Percentiles rank a stretch among this genome's conserved stretches.
phyloP scores from a whole-genome alignment of 2,888 invertebrate genomes.

The Drosophila pseudotalamancana region DNA sequence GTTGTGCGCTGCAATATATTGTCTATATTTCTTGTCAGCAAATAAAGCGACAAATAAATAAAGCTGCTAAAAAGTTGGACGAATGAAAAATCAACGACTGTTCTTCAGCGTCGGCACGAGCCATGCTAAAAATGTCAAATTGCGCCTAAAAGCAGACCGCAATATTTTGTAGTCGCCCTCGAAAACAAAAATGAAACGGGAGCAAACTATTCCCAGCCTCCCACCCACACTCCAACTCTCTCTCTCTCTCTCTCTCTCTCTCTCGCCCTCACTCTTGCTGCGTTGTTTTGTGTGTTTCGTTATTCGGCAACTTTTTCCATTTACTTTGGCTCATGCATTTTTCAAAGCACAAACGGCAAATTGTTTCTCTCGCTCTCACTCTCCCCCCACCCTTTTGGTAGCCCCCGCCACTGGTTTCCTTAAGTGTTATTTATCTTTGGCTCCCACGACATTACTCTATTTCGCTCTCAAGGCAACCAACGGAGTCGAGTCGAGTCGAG shows the following conservation, averaged over 20 bases:
- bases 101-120: constrained; percentile 12
- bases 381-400: constrained; percentile 6
- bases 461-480: constrained; percentile 52
- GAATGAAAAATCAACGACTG: constrained; percentile 63
- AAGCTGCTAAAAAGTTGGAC: constrained; percentile 71
- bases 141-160: constrained; percentile 78
- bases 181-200: background rate
- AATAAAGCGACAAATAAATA: constrained; percentile 79
- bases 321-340: constrained; percentile 80
- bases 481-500: constrained; percentile 28
- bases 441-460: constrained; percentile 79
- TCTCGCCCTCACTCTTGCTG: constrained; percentile 6
- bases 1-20: constrained; percentile 63
- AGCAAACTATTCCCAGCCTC: constrained; percentile 55
- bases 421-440: constrained; percentile 78
- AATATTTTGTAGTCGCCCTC: constrained; percentile 66
- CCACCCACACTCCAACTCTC: background rate
- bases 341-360: constrained; percentile 80
- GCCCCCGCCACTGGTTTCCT: constrained; percentile 45
- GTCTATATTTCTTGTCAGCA: constrained; percentile 80
- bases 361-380: constrained; percentile 60
- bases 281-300: constrained; percentile 60
- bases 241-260: background rate
- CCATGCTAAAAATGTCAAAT: constrained; percentile 70
- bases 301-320: constrained; percentile 77